Percentiles rank a stretch among this genome's conserved stretches.
Evolutionary conservation across 2,113 vertebrate genomes (phyloP).

Genomic region (Psammodynastes pulverulentus): DNA sequence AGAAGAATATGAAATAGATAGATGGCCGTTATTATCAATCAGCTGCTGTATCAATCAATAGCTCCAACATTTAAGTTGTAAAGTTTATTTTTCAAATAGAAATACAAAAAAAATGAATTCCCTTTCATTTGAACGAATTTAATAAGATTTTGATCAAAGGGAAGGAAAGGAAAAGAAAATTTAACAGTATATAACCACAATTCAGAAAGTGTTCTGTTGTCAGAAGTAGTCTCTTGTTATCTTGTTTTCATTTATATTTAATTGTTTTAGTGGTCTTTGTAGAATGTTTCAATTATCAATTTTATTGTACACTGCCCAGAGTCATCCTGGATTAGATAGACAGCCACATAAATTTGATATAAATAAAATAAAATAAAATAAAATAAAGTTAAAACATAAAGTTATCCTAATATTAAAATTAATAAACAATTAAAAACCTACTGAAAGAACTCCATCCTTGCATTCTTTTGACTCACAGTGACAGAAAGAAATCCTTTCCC

Average conservation of each 20-base stretch:
- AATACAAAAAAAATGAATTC: neutral
- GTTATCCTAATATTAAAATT: neutral
- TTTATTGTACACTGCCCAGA: neutral
- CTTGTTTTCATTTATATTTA: neutral
- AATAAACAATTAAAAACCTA: neutral
- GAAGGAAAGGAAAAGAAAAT: neutral
- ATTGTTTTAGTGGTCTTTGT: neutral
- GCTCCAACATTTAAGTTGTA: neutral
- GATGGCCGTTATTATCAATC: neutral
- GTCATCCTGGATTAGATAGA: neutral
- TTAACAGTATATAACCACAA: neutral
- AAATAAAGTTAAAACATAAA: neutral
- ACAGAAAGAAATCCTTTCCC: neutral
- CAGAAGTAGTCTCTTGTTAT: neutral
- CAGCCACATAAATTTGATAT: too few species aligned
- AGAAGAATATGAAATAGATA: neutral
- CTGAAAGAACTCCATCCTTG: neutral
- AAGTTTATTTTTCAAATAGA: neutral
- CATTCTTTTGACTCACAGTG: neutral
- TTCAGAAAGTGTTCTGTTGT: neutral
- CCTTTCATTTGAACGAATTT: neutral
- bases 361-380: too few species aligned
- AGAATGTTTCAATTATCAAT: neutral
- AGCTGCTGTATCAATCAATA: neutral
- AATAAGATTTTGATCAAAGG: neutral